phyloP scores from a whole-genome alignment of 2,888 invertebrate species.

The Drepanosiphum platanoidis region DNA sequence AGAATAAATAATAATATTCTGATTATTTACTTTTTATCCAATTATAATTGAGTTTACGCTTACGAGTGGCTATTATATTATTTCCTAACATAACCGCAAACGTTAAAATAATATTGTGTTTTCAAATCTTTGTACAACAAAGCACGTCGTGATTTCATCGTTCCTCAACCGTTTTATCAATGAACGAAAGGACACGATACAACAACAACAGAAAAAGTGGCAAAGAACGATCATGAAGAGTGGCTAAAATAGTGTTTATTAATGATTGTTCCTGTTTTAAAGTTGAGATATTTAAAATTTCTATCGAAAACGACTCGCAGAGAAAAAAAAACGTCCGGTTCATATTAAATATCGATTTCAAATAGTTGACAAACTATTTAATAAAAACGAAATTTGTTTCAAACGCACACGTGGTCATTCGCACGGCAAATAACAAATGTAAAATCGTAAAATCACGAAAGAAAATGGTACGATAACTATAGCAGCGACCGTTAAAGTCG shows the following conservation, averaged over 20 bases:
- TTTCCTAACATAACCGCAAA: background rate
- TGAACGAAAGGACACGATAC: conserved; percentile 15
- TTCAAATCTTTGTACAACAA: background rate
- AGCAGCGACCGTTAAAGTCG: background rate
- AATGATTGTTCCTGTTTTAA: conserved; percentile 29
- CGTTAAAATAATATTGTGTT: background rate
- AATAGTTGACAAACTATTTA: conserved; percentile 23
- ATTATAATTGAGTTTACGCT: background rate
- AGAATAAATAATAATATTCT: background rate
- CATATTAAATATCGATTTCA: conserved; percentile 5
- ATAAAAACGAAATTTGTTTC: background rate
- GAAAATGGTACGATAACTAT: background rate
- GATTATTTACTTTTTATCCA: background rate
- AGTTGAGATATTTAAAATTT: background rate
- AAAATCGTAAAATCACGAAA: background rate
- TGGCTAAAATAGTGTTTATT: conserved; percentile 25
- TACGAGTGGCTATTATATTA: background rate
- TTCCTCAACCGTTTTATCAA: background rate
- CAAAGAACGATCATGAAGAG: conserved; percentile 22
- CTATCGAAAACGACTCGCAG: background rate
- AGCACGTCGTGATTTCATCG: conserved; percentile 18
- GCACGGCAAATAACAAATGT: background rate
- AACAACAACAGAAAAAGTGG: conserved; percentile 13
- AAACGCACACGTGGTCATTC: background rate
- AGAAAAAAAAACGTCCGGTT: background rate